Evolutionary conservation across 1,140 invertebrate genomes (phyloP), one percentile per base, ranked within the genome.

Genomic region (Heliconius hewitsoni): DNA sequence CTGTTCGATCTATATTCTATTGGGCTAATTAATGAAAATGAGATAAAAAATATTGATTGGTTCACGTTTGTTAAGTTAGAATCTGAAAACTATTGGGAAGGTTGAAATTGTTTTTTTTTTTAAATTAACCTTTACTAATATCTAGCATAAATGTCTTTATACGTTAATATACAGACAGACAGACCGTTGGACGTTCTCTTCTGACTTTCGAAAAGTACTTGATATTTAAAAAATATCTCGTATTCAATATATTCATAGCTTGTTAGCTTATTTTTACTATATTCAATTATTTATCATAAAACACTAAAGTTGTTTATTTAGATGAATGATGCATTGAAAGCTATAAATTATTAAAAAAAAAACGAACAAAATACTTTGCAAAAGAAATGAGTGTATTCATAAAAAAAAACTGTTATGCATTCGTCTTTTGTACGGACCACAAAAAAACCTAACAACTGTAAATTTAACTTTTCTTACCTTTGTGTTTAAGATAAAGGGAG

Each of bases 401-500:
- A 87, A 89, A 86, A 75, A 87, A 88, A 74, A 81, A 66, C 19
- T 30, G 60, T 57, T 57, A 57, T 23, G 55, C 55, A 52, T 52
- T 52, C 1, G 19, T 9, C n/a, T 30, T 66, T 66, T 27, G 13
- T 5, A 66, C 60, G 27, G 27, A 82, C 83, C 76, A 87, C 84
- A 90, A 90, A 37, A 52, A 90, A 87, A 78, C 89, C 71, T 79
- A 83, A 73, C 73, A 82, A 82, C 78, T 77, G 74, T 84, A 84
- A 82, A 81, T 89, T 86, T 84, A 88, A 88, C 84, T 88, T 87
- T 86, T 84, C 78, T 86, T 88, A 90, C 86, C 87, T 91, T 93
- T 93, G 90, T 93, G 89, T 84, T 81, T 18, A 50, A 87, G 85
- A 92, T 92, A 94, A 93, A 94, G 87, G 89, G 88, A 91, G 92